Evolutionary conservation across 1,140 invertebrate genomes (phyloP).

Genomic region (Idris sp.): DNA sequence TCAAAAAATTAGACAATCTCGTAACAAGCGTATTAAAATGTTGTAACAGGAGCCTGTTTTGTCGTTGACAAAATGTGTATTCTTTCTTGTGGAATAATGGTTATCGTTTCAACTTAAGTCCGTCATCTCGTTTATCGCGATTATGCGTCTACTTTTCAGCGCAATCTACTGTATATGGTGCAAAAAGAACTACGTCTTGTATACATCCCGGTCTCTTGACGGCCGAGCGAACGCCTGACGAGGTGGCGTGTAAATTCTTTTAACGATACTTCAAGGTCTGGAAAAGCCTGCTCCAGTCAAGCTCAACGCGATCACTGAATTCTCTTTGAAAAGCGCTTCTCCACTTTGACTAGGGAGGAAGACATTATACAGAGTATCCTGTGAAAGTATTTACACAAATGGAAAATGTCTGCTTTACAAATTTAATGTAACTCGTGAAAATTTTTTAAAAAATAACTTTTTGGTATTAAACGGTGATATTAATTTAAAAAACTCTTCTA

Average conservation of each 20-base stretch:
- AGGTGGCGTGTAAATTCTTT: constrained; percentile 75
- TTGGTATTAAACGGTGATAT: too few species aligned
- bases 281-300: constrained; percentile 62
- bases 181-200: constrained; percentile 52
- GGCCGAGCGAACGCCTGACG: constrained; percentile 72
- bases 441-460: constrained; percentile 8
- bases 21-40: constrained; percentile 30
- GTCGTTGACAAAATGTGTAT: constrained; percentile 36
- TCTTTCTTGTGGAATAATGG: constrained; percentile 47
- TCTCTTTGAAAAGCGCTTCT: constrained; percentile 50
- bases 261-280: constrained; percentile 72
- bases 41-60: constrained; percentile 27
- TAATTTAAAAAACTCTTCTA: too few species aligned
- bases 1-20: constrained; percentile 36
- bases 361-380: constrained; percentile 33
- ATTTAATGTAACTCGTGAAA: constrained; percentile 16
- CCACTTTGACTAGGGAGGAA: constrained; percentile 16
- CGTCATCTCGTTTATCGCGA: constrained; percentile 55
- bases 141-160: constrained; percentile 52
- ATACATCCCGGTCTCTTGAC: constrained; percentile 59
- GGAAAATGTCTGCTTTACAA: constrained; percentile 37
- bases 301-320: constrained; percentile 47
- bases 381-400: constrained; percentile 35
- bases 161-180: constrained; percentile 47
- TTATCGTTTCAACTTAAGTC: constrained; percentile 36